Base-by-base conservation (phyloP, 2,113 vertebrate species). In the Daubentonia madagascariensis region DNA sequence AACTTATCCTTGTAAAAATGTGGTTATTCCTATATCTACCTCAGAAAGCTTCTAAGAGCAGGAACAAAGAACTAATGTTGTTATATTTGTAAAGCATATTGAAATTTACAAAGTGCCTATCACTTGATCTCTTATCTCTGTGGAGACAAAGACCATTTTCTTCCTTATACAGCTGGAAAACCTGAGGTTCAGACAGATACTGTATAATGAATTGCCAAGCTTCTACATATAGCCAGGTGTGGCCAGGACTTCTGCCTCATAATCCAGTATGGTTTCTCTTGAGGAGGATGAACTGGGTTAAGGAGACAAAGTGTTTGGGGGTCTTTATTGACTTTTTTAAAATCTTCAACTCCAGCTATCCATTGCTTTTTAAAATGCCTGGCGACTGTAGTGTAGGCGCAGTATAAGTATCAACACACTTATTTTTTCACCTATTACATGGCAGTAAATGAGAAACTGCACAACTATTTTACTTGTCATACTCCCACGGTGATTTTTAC, bases 401-500 rank as follows among this genome's bases (percentile, higher is more conserved):
- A 43, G 57, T 48, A 2, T 86, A 70, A 89, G 43, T 93, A 83
- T 52, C 54, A 75, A 43, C 89, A 65, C 0, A 40, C 57, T 93
- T 93, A 25, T 45, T 83, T 96, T 85, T 94, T 86, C 83, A 96
- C 89, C 50, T 93, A 68, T 87, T 96, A 59, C 28, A 48, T 45
- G 63, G 67, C 92, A 96, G 85, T 68, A 81, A 94, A 93, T 96
- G 91, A 96, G 91, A 97, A 95, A 22, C 50, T 78, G 12, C 54
- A 81, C 73, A 90, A 84, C 59, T 86, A 11, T 96, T 93, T 95
- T 94, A 52, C 45, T 96, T 84, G 89, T 91, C 95, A 96, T 61
- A 90, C 65, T 79, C 86, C 93, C 61, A 93, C 73, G 9, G 92
- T 76, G 95, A 96, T 76, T 90, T 92, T 96, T 96, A 95, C 75